Percentiles rank a stretch among this genome's conserved stretches.
Evolutionary conservation across 64 coral and sea anemone genomes (phyloP).

Genomic region (Montipora foliosa): DNA sequence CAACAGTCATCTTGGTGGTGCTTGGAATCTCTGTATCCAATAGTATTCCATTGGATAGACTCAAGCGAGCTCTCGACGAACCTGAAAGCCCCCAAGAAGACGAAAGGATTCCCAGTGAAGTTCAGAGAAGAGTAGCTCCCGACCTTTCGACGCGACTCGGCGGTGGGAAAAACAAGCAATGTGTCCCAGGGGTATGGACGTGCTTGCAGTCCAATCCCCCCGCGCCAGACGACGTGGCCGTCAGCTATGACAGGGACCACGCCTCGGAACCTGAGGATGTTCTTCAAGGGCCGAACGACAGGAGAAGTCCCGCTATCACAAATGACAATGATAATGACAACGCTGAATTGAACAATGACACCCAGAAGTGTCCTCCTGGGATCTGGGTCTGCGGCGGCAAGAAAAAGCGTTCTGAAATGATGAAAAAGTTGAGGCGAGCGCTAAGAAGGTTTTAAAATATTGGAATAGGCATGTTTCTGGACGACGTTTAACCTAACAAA

Average conservation of each 20-base stretch:
- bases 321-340: not conserved
- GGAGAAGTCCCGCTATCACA: not conserved
- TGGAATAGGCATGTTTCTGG: not conserved
- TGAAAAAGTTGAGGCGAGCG: not conserved
- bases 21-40: not conserved
- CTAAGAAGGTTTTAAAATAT: not conserved
- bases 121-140: not conserved
- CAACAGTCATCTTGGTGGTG: slow-evolving; percentile 3
- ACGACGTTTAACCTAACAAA: slow-evolving; percentile 1
- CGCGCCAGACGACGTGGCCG: not conserved
- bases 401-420: not conserved
- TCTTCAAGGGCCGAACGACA: not conserved
- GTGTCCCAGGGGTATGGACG: not conserved
- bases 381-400: not conserved
- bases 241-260: not conserved
- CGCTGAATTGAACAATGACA: not conserved
- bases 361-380: not conserved
- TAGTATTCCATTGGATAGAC: slow-evolving; percentile 12
- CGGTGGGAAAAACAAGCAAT: not conserved
- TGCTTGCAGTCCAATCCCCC: not conserved
- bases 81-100: not conserved
- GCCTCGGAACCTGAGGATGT: not conserved
- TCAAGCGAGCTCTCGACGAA: not conserved
- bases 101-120: not conserved
- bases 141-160: not conserved